A percentile compares a stretch with the other conserved stretches of the same genome.
phyloP scores from a whole-genome alignment of 2,797 vertebrate genomes.

The Hipposideros larvatus region DNA sequence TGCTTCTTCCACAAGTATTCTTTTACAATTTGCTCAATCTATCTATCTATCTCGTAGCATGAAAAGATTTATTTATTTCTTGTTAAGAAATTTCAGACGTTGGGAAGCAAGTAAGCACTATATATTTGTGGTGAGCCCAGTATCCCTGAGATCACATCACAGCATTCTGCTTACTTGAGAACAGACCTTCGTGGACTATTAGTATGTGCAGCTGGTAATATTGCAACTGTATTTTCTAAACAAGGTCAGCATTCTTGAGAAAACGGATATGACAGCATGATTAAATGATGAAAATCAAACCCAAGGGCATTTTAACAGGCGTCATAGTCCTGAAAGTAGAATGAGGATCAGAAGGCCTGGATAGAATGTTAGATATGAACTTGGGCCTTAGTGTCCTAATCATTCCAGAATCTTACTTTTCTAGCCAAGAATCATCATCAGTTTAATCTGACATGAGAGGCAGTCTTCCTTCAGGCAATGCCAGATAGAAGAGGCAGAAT shows the following conservation, averaged over 20 bases:
- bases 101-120: constrained; percentile 20
- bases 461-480: constrained; percentile 64
- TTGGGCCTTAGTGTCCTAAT: constrained; percentile 62
- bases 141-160: constrained; percentile 38
- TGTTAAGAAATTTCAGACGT: constrained; percentile 50
- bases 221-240: constrained; percentile 62
- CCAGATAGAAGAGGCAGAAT: constrained; percentile 63
- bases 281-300: constrained; percentile 72
- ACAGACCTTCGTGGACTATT: constrained; percentile 35
- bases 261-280: constrained; percentile 64
- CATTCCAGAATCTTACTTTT: constrained; percentile 69
- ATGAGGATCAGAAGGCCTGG: constrained; percentile 41
- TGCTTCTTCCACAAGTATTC: not conserved
- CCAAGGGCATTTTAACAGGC: constrained; percentile 62
- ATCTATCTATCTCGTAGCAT: not conserved
- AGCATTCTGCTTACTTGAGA: constrained; percentile 21
- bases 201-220: constrained; percentile 50
- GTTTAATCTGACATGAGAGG: constrained; percentile 67
- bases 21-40: not conserved
- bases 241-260: constrained; percentile 60
- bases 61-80: constrained; percentile 44
- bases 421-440: constrained; percentile 70
- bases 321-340: constrained; percentile 32
- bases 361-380: constrained; percentile 58
- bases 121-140: constrained; percentile 5